Conservation (phyloP, 2,797 vertebrate species). For the Mionectes olivaceus region DNA sequence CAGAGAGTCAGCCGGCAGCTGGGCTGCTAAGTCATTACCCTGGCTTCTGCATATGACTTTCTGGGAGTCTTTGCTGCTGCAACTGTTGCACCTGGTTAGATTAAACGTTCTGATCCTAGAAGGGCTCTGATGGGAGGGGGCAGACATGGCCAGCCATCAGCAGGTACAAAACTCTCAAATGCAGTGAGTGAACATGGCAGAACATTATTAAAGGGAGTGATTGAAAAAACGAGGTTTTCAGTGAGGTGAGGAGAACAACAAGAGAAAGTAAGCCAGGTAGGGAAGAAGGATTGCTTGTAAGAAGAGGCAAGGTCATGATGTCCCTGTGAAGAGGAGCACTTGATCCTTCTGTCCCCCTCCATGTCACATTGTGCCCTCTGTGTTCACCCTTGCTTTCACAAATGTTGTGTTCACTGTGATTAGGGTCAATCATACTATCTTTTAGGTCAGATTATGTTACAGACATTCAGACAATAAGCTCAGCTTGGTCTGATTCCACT, state of each 20-base stretch:
- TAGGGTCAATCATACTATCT: neutral
- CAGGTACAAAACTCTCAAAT: neutral
- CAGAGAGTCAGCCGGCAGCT: neutral
- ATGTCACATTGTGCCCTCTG: too few relatives aligned
- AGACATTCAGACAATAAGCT: neutral
- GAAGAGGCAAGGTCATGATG: neutral
- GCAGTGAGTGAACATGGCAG: neutral
- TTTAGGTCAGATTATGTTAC: neutral
- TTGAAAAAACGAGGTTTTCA: neutral
- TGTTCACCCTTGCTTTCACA: neutral
- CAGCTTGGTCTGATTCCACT: neutral
- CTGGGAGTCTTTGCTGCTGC: neutral
- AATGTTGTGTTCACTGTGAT: neutral
- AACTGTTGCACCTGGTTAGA: neutral
- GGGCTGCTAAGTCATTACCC: neutral
- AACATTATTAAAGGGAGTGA: neutral
- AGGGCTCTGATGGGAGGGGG: neutral
- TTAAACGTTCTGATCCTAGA: neutral
- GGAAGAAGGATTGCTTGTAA: neutral
- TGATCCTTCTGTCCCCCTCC: neutral
- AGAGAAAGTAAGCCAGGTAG: neutral
- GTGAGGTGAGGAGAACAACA: neutral
- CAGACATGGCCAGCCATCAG: neutral
- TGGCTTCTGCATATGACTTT: neutral
- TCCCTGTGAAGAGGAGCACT: neutral